phyloP scores from a whole-genome alignment of 2,797 vertebrate species.

The Urocyon cinereoargenteus region DNA sequence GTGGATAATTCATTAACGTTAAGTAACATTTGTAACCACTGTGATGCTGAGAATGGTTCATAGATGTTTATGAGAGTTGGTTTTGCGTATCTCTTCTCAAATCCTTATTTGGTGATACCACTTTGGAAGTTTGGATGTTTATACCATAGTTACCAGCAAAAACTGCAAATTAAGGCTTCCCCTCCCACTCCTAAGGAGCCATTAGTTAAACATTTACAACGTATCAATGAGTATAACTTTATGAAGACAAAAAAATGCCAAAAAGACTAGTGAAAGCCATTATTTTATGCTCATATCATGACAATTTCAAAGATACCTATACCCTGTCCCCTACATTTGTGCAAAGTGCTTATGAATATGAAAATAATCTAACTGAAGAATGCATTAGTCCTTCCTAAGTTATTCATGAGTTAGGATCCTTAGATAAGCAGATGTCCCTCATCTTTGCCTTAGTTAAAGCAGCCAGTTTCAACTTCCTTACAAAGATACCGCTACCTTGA shows the following conservation, averaged over 20 bases:
- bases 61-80: neutral
- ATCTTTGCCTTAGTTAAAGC: neutral
- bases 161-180: neutral
- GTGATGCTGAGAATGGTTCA: neutral
- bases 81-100: neutral
- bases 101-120: neutral
- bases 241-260: neutral
- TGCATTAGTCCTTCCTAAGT: neutral
- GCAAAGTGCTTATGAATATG: neutral
- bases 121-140: neutral
- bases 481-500: neutral
- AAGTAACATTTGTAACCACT: neutral
- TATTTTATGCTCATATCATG: neutral
- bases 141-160: neutral
- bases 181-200: neutral
- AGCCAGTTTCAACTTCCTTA: neutral
- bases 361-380: slow-evolving; percentile 14
- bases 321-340: neutral
- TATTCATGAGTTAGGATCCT: neutral
- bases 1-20: neutral
- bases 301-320: neutral
- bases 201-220: neutral
- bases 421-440: neutral
- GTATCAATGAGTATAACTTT: neutral
- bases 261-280: neutral